Base-by-base conservation (phyloP, 2,888 invertebrate species). In the Xestia xanthographa region DNA sequence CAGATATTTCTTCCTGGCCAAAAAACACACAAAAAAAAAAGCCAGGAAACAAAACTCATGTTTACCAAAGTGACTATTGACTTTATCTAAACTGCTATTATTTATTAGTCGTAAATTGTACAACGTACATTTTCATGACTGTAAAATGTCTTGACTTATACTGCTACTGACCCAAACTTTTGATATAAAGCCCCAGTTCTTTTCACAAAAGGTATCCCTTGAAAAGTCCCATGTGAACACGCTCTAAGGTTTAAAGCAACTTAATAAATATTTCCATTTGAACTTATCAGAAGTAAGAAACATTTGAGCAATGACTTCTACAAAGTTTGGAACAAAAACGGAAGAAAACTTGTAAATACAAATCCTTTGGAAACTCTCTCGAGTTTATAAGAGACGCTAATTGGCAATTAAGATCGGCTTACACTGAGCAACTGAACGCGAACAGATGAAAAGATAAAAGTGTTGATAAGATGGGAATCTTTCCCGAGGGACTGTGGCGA, bases 381-480 rank as follows among this genome's bases (percentile, higher is more conserved):
- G 22, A 62, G 53, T 73, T 74, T 68, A 65, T 66, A 78, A 71
- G 60, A 82, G 75, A 77, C 66, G 70, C 77, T 87, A 86, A 86
- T 85, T 85, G 87, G n/a, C 87, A 86, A 87, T 86, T 86, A 87
- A 75, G 80, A 82, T 87, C 83, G 73, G 70, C 80, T 87, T 82
- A 72, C 76, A 76, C 56, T 38, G 66, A 56, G 53, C 75, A 41
- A 66, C 34, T 69, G 71, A 73, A 69, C 70, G 43, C n/a, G 63
- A n/a, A 41, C 2, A 48, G 48, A 50, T 74, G 60, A 66, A 62
- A 60, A 63, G 56, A 71, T 67, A 66, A 63, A 70, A 68, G 38
- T 67, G 72, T 65, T 53, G 62, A 66, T 67, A 70, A 53, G 45
- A 67, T 43, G 45, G 20, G 43, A 43, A 50, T 58, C 58, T 77